Base-by-base conservation (phyloP, 1,140 invertebrate genomes). In the Anthonomus grandis region DNA sequence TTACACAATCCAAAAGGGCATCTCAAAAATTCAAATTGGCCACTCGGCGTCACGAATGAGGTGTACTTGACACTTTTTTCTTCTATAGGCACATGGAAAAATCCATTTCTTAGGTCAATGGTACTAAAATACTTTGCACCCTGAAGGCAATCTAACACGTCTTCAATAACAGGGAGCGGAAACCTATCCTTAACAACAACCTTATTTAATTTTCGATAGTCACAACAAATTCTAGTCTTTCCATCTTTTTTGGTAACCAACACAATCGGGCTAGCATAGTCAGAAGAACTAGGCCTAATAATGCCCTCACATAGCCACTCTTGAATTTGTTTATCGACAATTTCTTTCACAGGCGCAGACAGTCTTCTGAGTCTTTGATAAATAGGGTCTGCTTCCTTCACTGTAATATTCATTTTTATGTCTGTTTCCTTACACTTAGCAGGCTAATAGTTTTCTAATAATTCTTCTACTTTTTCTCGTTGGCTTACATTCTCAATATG, bases 121-220 rank as follows among this genome's bases (percentile, higher is more conserved):
- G 55, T 60, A 18, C 36, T 58, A 54, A 69, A 73, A 31, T 58
- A 47, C 38, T 19, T 56, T 22, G 55, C 58, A 24, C 27, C 38
- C 46, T 64, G 42, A 37, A 67, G 53, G 42, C 38, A 36, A 57
- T 65, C 60, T 2, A 67, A 27, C 31, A 42, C 49, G 27, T 67
- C 63, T 13, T 66, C 64, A 15, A 69, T 70, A 45, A 63, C 34
- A 10, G 61, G 66, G n/a, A 68, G 31, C 2, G 65, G 65, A 63
- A 55, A 75, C 9, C 60, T 50, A 44, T 74, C 60, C 61, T 69
- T 64, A 18, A 66, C 42, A 21, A 70, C 64, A 22, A 46, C 58
- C 25, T 64, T 62, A 57, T 81, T 82, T 2, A 81, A 44, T 36
- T 53, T 44, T 9, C 78, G 59, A 59, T 75, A 82, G 58, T 83